Base-by-base conservation (phyloP, 1,140 invertebrate genomes). In the Leguminivora glycinivorella region DNA sequence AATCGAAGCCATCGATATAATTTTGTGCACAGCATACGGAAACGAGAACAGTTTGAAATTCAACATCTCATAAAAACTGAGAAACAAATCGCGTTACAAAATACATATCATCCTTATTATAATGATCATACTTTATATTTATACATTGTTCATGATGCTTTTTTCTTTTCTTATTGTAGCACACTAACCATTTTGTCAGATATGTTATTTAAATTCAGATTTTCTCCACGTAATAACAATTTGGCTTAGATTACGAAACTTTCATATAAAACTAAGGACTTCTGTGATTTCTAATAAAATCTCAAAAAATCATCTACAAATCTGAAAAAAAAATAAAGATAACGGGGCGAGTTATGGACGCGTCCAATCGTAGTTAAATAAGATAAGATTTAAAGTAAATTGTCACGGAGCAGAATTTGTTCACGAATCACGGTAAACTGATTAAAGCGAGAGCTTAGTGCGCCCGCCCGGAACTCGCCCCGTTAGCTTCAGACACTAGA, bases 171-270 rank as follows among this genome's bases (percentile, higher is more conserved):
- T 88, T 89, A 90, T 86, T 84, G 88, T 90, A 90, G 85, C 87
- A 91, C 89, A 91, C 89, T 91, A 91, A 91, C 89, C 89, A 91
- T 90, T 87, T 90, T 90, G 85, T 91, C 85, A 89, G 89, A 91
- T 91, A 91, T 91, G 89, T 91, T 78, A 84, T 88, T 86, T 91
- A 91, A 91, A 91, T 91, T 91, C 88, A 83, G 87, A 89, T 88
- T 87, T 91, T 86, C 87, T 89, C 88, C 87, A 83, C 82, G 87
- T 90, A 88, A 91, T 77, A 86, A 89, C 78, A 85, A 88, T 89
- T 89, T 89, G 86, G 83, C 85, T 87, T 84, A 83, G 67, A 83
- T 81, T 81, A 83, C 80, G 81, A 83, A 83, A 81, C 73, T 79
- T 80, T 74, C 81, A 81, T 79, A 72, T 38, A 85, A 84, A 85